Evolutionary conservation across 2,797 vertebrate species (phyloP).

Genomic region (Perodicticus potto): DNA sequence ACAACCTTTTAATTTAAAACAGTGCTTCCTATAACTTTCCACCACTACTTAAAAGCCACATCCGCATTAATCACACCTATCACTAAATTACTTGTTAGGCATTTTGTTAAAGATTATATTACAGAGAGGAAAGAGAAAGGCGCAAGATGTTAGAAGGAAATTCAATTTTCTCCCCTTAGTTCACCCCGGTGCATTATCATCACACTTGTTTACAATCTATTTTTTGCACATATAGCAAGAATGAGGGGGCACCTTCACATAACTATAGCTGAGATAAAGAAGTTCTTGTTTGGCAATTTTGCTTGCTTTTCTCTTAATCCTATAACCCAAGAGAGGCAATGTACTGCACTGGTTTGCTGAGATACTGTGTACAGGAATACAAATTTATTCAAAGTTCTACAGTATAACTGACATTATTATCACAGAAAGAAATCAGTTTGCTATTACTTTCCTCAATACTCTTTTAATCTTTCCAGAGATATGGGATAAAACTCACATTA

Average conservation of each 20-base stretch:
- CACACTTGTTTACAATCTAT: not conserved
- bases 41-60: conserved; percentile 53
- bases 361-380: fast-evolving
- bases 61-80: conserved; percentile 6
- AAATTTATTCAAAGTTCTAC: not conserved
- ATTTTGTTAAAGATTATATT: conserved; percentile 57
- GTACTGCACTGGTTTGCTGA: not conserved
- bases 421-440: not conserved
- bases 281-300: not conserved
- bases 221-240: not conserved
- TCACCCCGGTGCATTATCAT: conserved; percentile 30
- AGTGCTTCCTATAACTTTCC: not conserved
- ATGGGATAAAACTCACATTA: fast-evolving
- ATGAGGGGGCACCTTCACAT: not conserved
- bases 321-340: not conserved
- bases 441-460: not conserved
- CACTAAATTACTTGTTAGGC: conserved; percentile 67
- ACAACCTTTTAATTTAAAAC: conserved; percentile 49
- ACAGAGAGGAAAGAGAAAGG: conserved; percentile 65
- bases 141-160: conserved; percentile 35
- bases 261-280: not conserved
- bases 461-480: not conserved
- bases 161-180: conserved; percentile 34
- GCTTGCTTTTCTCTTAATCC: not conserved
- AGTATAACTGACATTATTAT: fast-evolving